These are phyloP conservation scores for Poecilia gillii DNA, from an alignment of 2,797 vertebrate genomes.

Conservation along the genomic window DNA sequence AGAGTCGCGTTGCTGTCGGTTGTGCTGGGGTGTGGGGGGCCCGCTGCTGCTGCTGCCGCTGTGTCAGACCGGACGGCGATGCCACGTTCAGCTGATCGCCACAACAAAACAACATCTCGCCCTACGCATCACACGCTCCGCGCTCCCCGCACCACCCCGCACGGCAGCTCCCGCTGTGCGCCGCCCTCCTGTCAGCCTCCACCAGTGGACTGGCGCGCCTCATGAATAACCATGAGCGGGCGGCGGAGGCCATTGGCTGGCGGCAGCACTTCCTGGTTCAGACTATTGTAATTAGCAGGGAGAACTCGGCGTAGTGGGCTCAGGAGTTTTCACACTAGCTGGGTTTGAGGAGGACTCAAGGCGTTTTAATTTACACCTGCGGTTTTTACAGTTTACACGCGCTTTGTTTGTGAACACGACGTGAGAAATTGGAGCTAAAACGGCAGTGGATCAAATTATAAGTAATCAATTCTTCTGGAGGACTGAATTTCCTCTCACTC, in stretches of 20 bases:
- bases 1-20: slow-evolving; percentile 26
- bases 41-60: slow-evolving; percentile 28
- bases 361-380: background rate
- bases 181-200: slow-evolving; percentile 70
- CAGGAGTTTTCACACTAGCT: background rate
- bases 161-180: slow-evolving; percentile 59
- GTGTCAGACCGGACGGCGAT: slow-evolving; percentile 76
- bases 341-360: background rate
- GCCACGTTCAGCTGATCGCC: slow-evolving; percentile 80
- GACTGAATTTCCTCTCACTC: background rate
- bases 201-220: slow-evolving; percentile 59
- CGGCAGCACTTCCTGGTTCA: slow-evolving; percentile 43
- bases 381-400: background rate
- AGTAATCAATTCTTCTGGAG: background rate
- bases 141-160: slow-evolving; percentile 73
- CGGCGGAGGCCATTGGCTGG: slow-evolving; percentile 46
- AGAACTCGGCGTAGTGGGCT: slow-evolving; percentile 12
- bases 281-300: slow-evolving; percentile 52
- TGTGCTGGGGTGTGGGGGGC: slow-evolving; percentile 37
- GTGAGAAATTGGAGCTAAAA: background rate
- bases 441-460: background rate
- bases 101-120: slow-evolving; percentile 83
- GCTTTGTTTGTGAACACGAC: background rate
- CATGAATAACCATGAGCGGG: slow-evolving; percentile 55
- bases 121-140: slow-evolving; percentile 68